phyloP scores from a whole-genome alignment of 1,140 invertebrate genomes.

The Drosophila punjabiensis region DNA sequence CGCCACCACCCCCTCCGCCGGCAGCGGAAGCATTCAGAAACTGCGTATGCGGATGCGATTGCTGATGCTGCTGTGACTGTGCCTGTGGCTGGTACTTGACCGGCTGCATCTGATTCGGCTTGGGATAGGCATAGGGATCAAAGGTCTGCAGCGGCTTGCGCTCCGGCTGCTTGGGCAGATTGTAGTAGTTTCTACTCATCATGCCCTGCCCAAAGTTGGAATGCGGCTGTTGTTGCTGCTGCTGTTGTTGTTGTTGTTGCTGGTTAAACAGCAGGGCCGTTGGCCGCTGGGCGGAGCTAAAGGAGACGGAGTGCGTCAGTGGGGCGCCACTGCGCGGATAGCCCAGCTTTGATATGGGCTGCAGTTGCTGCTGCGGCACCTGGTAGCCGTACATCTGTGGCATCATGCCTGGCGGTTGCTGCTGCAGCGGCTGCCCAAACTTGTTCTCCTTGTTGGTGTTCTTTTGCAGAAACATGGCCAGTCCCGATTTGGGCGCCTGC shows the following conservation, averaged over 20 bases:
- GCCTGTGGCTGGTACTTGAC: conserved; percentile 72
- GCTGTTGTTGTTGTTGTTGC: conserved; percentile 40
- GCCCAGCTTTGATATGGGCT: conserved; percentile 19
- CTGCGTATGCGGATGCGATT: conserved; percentile 62
- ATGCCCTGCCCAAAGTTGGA: conserved; percentile 62
- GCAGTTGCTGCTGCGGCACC: conserved; percentile 35
- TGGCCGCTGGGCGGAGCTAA: conserved; percentile 66
- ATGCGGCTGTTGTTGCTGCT: conserved; percentile 46
- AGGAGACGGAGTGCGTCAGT: conserved; percentile 68
- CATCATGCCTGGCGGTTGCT: conserved; percentile 52
- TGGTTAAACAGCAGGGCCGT: conserved; percentile 53
- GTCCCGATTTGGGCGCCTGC: conserved; percentile 54
- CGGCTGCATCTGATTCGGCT: conserved; percentile 67
- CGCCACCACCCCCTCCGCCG: conserved; percentile 5
- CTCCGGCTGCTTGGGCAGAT: conserved; percentile 70
- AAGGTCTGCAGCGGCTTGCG: conserved; percentile 81
- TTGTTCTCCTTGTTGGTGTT: conserved; percentile 80
- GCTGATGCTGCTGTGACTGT: conserved; percentile 43
- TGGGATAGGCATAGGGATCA: conserved; percentile 80
- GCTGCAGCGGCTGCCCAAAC: conserved; percentile 62
- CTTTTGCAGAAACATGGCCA: conserved; percentile 69
- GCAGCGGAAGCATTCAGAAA: conserved; percentile 61
- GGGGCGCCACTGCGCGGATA: conserved; percentile 52
- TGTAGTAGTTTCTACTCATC: conserved; percentile 77
- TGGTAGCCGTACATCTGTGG: conserved; percentile 70